These are phyloP conservation scores for Scartelaos histophorus DNA, from an alignment of 2,113 vertebrate genomes.

Conservation along the genomic window DNA sequence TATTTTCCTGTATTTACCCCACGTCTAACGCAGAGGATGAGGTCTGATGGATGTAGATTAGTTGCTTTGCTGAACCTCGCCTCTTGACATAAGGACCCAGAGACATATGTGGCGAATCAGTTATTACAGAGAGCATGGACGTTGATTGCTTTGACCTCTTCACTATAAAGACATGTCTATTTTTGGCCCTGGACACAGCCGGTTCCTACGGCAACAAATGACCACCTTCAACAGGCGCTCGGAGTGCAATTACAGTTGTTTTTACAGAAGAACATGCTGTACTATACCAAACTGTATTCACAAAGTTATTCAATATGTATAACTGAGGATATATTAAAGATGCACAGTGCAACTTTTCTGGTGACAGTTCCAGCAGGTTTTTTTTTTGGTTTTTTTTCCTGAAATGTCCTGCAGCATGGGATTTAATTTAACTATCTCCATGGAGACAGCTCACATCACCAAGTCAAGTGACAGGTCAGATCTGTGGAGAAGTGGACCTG, in stretches of 20 bases:
- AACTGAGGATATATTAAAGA: no score
- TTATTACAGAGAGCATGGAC: neutral
- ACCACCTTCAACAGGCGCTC: neutral
- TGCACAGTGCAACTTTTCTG: no score
- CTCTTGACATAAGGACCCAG: neutral
- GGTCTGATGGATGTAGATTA: neutral
- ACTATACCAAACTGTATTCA: neutral
- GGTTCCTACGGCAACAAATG: conserved; percentile 6
- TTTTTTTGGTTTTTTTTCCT: no score
- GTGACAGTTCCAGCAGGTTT: no score
- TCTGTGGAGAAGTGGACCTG: no score
- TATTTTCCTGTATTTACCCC: no score
- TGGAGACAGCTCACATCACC: no score
- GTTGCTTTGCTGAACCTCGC: no score
- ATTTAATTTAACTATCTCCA: no score
- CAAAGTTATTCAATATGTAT: no score
- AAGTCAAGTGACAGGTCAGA: no score
- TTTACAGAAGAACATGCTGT: neutral
- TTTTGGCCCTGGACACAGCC: neutral
- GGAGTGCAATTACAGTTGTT: neutral
- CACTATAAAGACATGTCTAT: neutral
- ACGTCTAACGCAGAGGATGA: neutral
- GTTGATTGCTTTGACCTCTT: conserved; percentile 21
- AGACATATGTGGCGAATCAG: neutral
- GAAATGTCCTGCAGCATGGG: no score